Evolutionary conservation across 1,140 invertebrate genomes (phyloP).

Genomic region (Ditylenchus dipsaci): DNA sequence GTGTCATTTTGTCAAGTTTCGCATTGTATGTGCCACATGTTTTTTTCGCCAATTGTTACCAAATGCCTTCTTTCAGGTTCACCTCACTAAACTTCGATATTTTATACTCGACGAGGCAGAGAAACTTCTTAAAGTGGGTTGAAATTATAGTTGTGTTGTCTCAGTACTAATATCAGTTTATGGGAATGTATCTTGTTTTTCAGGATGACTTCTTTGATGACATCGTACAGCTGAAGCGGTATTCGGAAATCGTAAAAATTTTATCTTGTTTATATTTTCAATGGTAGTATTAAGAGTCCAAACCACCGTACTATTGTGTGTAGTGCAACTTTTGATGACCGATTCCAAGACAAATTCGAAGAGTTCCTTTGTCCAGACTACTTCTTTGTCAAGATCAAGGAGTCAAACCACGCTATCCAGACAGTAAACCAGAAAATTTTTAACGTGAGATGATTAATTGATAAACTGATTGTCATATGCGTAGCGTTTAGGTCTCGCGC

Average conservation of each 20-base stretch:
- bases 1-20: constrained; percentile 21
- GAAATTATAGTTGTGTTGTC: too few species aligned
- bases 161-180: too few species aligned
- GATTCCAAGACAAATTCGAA: constrained; percentile 7
- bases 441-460: constrained; percentile 13
- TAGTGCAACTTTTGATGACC: constrained; percentile 26
- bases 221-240: constrained; percentile 6
- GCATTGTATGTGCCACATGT: constrained; percentile 8
- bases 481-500: too few species aligned
- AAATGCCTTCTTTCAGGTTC: neutral
- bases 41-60: neutral
- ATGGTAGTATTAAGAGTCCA: neutral
- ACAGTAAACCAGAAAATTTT: constrained; percentile 29
- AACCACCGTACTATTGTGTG: constrained; percentile 31
- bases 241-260: neutral
- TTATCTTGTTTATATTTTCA: neutral
- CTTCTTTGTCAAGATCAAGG: constrained; percentile 23
- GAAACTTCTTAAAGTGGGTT: constrained; percentile 14
- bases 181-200: neutral
- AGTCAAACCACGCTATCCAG: constrained; percentile 18
- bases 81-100: constrained; percentile 20
- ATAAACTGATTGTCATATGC: too few species aligned
- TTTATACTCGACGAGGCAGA: constrained; percentile 32
- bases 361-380: constrained; percentile 18
- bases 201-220: constrained; percentile 9